phyloP scores from a whole-genome alignment of 2,797 vertebrate genomes.

The Pelobates cultripes region DNA sequence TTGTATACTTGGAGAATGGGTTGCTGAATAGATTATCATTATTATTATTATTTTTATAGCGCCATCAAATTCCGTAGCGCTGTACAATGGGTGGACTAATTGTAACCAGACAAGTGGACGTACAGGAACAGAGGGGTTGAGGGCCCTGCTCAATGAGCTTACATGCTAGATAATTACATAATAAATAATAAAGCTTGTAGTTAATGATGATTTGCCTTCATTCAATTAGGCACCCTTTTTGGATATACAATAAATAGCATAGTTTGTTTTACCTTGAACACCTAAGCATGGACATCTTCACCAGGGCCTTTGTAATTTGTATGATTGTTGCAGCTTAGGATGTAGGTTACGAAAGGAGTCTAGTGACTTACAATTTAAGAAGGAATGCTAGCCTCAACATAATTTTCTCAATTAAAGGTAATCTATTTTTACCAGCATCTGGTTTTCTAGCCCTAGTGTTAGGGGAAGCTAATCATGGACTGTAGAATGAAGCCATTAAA shows the following conservation, averaged over 20 bases:
- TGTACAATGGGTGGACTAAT: too few species aligned
- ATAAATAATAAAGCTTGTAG: background rate
- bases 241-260: too few species aligned
- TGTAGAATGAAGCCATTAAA: background rate
- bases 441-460: background rate
- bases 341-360: background rate
- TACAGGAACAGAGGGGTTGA: too few species aligned
- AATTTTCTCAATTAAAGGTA: background rate
- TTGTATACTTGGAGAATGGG: too few species aligned
- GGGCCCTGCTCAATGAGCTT: too few species aligned
- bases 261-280: background rate
- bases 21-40: too few species aligned
- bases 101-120: too few species aligned
- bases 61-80: too few species aligned
- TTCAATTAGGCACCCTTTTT: background rate
- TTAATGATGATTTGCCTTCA: background rate
- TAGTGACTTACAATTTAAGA: background rate
- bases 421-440: background rate
- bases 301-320: background rate
- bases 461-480: background rate
- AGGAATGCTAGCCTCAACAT: background rate
- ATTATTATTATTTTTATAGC: too few species aligned
- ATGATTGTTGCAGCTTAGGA: background rate
- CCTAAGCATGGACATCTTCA: background rate
- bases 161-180: background rate